A percentile compares a stretch with the other conserved stretches of the same genome.
Evolutionary conservation across 1,140 invertebrate species (phyloP).

Genomic region (Drosophila navojoa): DNA sequence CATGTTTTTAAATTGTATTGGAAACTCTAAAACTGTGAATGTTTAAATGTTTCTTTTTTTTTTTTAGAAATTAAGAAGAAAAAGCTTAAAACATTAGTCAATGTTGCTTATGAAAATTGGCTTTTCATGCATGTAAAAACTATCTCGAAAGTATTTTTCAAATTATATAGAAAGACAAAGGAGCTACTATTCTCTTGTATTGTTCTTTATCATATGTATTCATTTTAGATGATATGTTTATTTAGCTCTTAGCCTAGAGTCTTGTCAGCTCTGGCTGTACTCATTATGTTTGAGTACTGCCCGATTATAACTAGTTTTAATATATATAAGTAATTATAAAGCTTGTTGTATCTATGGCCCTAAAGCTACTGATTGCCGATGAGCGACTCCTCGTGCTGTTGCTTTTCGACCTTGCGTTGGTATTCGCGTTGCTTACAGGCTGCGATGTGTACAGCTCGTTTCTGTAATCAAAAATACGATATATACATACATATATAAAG

Average conservation of each 20-base stretch:
- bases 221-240: slow-evolving; percentile 16
- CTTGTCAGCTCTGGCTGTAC: neutral
- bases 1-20: slow-evolving; percentile 25
- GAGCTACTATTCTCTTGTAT: slow-evolving; percentile 8
- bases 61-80: slow-evolving; percentile 3
- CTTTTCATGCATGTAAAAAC: neutral
- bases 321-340: neutral
- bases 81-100: neutral
- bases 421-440: slow-evolving; percentile 76
- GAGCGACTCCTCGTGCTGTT: slow-evolving; percentile 79
- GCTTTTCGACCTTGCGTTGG: slow-evolving; percentile 74
- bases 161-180: slow-evolving; percentile 51
- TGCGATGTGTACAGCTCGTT: slow-evolving; percentile 74
- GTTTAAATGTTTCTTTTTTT: slow-evolving; percentile 48
- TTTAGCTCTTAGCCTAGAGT: slow-evolving; percentile 11
- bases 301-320: slow-evolving; percentile 3
- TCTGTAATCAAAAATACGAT: slow-evolving; percentile 69
- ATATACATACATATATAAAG: slow-evolving; percentile 3
- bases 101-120: neutral
- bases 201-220: neutral
- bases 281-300: neutral
- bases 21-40: slow-evolving; percentile 47
- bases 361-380: slow-evolving; percentile 60
- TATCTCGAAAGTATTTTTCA: slow-evolving; percentile 68
- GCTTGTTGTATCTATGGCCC: neutral